Base-by-base conservation (phyloP, 2,888 invertebrate genomes). In the Tanytarsus gracilentus region DNA sequence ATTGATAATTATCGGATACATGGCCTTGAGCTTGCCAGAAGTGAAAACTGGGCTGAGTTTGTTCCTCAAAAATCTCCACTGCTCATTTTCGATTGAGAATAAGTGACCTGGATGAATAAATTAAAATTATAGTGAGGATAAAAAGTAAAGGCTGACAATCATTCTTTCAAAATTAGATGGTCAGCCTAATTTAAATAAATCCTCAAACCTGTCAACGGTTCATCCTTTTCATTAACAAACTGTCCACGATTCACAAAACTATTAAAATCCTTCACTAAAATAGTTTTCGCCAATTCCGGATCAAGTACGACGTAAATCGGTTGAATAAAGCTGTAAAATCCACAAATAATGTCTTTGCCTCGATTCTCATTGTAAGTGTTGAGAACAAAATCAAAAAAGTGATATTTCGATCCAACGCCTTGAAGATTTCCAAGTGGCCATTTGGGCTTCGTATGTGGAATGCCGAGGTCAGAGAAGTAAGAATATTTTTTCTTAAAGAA, bases 251-350 rank as follows among this genome's bases (percentile, higher is more conserved):
- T 40, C 2, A 27, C 16, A 25, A 60, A 60, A 26, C n/a, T 14
- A 36, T 49, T 49, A 49, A 62, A 62, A 49, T 62, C 60, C 30
- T 60, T 59, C 3, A 62, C 25, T 11, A 52, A 27, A 7, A 62
- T 36, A 16, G 14, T 26, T 16, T 60, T 59, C 16, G 49, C 25
- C 3, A 62, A 27, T 2, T 60, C 62, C 25, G 53, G 21, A 40
- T 62, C 62, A n/a, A 48, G 40, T 3, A 39, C 21, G 3, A 62
- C 9, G 16, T 58, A 16, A 18, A 27, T 26, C 6, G 62, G 62
- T 27, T 27, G 7, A 18, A 29, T 30, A 8, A 53, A 16, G 3
- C 18, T 33, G 18, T 39, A 62, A 44, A 62, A 48, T 2, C 62
- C 62, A 25, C 44, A 40, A 33, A 62, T 9, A 3, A 53, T 49